Evolutionary conservation across 2,888 invertebrate species (phyloP), one percentile per base, ranked within the genome.

Genomic region (Agrotis clavis): DNA sequence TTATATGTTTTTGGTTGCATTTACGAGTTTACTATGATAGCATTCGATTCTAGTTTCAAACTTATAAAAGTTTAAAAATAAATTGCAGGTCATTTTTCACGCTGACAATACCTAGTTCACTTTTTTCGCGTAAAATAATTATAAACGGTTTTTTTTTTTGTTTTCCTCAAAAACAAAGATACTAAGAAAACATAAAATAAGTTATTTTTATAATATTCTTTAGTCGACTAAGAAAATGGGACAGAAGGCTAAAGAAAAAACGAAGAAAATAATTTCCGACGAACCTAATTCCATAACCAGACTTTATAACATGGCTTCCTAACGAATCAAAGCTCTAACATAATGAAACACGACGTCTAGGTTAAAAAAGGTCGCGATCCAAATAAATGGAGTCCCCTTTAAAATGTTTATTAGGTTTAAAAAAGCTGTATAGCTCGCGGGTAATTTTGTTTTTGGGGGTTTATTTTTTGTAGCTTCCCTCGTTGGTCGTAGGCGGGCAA

Each of bases 401-500:
- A 64, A 77, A 82, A 80, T 65, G 35, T 62, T 74, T 71, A 63
- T 72, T 70, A 62, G 61, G 71, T 74, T 81, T 71, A 71, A 74
- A 84, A 82, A 79, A 80, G 80, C 84, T 79, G 70, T 84, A 86
- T 82, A 74, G 79, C 69, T 66, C 48, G 47, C 19, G 70, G 78
- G 81, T 83, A 79, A 77, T 81, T 77, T 78, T 79, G 69, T 77
- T 85, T 80, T 76, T 73, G 77, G 61, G 66, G 79, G 84, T 87
- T 86, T 88, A 85, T 86, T 88, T 88, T 87, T 89, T 81, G 77
- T 80, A 79, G 45, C 73, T 64, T 67, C 70, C 70, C 71, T 61
- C 75, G 74, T 84, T 83, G 71, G 77, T 74, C 74, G 86, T 88
- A 87, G 84, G 87, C 86, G 77, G 76, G 88, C 87, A 87, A 87